Conservation (phyloP, 2,797 vertebrate species). For the Notolabrus celidotus region DNA sequence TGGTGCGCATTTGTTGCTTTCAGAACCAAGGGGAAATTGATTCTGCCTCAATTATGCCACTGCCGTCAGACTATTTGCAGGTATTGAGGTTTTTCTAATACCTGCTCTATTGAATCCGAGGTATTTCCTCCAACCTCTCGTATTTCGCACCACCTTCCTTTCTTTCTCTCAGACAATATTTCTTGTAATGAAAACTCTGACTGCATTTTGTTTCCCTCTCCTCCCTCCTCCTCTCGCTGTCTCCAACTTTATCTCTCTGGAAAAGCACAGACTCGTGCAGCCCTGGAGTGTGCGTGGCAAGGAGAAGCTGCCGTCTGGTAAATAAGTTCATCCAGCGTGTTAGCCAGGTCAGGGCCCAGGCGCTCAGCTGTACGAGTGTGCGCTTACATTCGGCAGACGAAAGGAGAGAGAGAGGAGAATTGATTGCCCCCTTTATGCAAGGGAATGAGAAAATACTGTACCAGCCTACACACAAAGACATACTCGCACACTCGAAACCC, state of each 20-base stretch:
- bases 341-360: constrained; percentile 71
- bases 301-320: constrained; percentile 46
- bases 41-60: constrained; percentile 30
- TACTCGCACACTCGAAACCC: constrained; percentile 13
- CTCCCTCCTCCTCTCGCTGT: constrained; percentile 1
- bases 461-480: constrained; percentile 40
- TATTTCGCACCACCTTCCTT: constrained; percentile 23
- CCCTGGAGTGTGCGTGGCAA: constrained; percentile 17
- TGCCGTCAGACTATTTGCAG: constrained; percentile 20
- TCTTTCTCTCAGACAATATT: constrained; percentile 36
- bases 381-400: constrained; percentile 65
- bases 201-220: not conserved
- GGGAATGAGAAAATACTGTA: constrained; percentile 70
- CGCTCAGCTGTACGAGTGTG: constrained; percentile 57
- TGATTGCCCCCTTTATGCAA: constrained; percentile 81
- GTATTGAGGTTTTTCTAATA: constrained; percentile 30
- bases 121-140: constrained; percentile 23
- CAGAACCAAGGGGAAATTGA: constrained; percentile 8
- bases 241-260: constrained; percentile 46
- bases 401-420: constrained; percentile 75
- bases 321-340: constrained; percentile 64
- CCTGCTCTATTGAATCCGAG: constrained; percentile 6
- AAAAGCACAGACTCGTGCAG: constrained; percentile 1
- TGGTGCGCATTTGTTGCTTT: not conserved
- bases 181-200: constrained; percentile 35